Evolutionary conservation across 1,140 invertebrate species (phyloP).

Genomic region (Temnothorax longispinosus): DNA sequence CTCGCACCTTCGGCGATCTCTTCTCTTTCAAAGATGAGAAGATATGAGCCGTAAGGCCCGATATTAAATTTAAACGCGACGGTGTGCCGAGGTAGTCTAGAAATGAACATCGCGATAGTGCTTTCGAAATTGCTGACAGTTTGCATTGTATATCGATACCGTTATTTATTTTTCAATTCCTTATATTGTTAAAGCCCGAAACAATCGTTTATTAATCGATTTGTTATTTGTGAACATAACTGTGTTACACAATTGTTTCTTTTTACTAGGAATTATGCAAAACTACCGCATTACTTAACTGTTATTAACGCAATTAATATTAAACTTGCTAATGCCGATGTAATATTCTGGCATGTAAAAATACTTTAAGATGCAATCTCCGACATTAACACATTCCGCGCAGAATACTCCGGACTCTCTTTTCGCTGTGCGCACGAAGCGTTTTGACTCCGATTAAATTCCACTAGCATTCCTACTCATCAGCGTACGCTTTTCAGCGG

Average conservation of each 20-base stretch:
- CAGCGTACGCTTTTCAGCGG: neutral
- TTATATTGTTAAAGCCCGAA: neutral
- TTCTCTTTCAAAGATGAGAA: constrained; percentile 34
- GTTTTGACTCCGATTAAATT: constrained; percentile 66
- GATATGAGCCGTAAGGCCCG: constrained; percentile 15
- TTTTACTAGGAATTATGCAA: neutral
- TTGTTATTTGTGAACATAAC: neutral
- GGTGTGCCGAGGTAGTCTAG: neutral
- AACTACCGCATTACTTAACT: neutral
- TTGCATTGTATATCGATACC: neutral
- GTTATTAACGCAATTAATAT: neutral
- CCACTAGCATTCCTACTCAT: constrained; percentile 47
- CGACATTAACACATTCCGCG: constrained; percentile 32
- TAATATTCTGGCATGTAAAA: constrained; percentile 19
- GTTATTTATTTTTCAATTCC: neutral
- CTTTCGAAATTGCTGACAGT: constrained; percentile 12
- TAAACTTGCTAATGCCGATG: neutral
- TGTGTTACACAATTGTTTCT: neutral
- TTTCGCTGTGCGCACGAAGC: neutral
- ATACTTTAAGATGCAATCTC: constrained; percentile 42
- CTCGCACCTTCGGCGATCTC: constrained; percentile 54
- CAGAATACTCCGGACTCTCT: neutral
- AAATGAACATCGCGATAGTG: constrained; percentile 13
- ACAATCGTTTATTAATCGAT: neutral
- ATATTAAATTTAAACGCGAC: constrained; percentile 54